A percentile compares a stretch with the other conserved stretches of the same genome.
These are phyloP conservation scores for Pammene aurita DNA, from an alignment of 2,888 invertebrate species.

Conservation along the genomic window DNA sequence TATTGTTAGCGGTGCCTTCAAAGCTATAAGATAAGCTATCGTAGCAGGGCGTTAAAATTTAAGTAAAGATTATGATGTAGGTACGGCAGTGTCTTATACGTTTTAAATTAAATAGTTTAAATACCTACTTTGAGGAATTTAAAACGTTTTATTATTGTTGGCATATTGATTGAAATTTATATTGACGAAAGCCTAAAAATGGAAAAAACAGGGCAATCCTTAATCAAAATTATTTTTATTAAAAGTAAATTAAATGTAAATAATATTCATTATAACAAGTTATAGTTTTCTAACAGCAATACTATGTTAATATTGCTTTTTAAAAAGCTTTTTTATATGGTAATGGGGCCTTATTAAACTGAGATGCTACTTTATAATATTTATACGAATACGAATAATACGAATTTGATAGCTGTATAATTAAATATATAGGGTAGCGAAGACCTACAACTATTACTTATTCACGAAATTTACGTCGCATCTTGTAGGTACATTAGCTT, in stretches of 20 bases:
- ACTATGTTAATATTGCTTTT: conserved; percentile 6
- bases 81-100: neutral
- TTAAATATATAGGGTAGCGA: neutral
- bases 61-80: neutral
- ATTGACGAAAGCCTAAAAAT: too few species aligned
- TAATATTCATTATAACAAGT: neutral
- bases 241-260: too few species aligned
- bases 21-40: neutral
- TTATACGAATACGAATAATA: neutral
- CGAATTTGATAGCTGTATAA: conserved; percentile 14
- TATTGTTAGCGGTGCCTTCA: conserved; percentile 1
- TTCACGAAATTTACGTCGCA: neutral
- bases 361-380: conserved; percentile 15
- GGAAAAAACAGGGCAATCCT: too few species aligned
- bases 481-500: neutral
- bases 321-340: conserved; percentile 13
- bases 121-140: neutral
- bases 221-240: too few species aligned
- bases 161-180: too few species aligned
- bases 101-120: neutral
- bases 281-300: neutral
- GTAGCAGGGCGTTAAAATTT: neutral
- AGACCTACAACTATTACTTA: neutral
- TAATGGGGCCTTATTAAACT: conserved; percentile 27
- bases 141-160: too few species aligned